These are phyloP conservation scores for Nomia melanderi DNA, from an alignment of 1,140 invertebrate species.

Conservation along the genomic window DNA sequence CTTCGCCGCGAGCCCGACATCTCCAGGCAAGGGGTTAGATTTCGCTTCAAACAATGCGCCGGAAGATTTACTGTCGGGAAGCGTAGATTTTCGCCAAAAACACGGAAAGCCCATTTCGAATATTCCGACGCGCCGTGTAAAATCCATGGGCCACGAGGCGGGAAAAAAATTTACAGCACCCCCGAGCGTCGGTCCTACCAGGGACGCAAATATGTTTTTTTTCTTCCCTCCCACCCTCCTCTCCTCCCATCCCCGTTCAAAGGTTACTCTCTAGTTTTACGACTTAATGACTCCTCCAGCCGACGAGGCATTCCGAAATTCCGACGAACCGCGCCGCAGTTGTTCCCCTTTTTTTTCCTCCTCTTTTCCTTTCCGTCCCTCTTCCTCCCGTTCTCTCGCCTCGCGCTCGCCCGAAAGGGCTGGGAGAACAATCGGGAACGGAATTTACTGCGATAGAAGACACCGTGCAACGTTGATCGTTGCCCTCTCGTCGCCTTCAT, in stretches of 20 bases:
- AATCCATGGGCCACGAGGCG: background rate
- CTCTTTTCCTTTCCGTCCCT: too few relatives aligned
- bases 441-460: slow-evolving; percentile 1
- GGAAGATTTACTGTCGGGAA: slow-evolving; percentile 28
- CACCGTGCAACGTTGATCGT: background rate
- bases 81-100: slow-evolving; percentile 13
- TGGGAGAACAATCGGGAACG: slow-evolving; percentile 3
- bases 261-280: slow-evolving; percentile 50
- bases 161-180: slow-evolving; percentile 36
- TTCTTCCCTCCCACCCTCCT: background rate
- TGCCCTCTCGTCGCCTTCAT: background rate
- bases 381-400: background rate
- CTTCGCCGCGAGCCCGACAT: too few relatives aligned
- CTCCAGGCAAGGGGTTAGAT: too few relatives aligned
- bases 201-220: slow-evolving; percentile 34
- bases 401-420: slow-evolving; percentile 8
- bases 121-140: background rate
- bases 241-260: too few relatives aligned
- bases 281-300: slow-evolving; percentile 36
- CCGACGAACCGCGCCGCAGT: background rate
- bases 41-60: background rate
- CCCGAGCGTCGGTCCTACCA: background rate
- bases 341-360: background rate
- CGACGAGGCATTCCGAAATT: slow-evolving; percentile 29
- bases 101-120: slow-evolving; percentile 27